Evolutionary conservation across 2,888 invertebrate genomes (phyloP), one percentile per base, ranked within the genome.

Genomic region (Eucera pruinosa): DNA sequence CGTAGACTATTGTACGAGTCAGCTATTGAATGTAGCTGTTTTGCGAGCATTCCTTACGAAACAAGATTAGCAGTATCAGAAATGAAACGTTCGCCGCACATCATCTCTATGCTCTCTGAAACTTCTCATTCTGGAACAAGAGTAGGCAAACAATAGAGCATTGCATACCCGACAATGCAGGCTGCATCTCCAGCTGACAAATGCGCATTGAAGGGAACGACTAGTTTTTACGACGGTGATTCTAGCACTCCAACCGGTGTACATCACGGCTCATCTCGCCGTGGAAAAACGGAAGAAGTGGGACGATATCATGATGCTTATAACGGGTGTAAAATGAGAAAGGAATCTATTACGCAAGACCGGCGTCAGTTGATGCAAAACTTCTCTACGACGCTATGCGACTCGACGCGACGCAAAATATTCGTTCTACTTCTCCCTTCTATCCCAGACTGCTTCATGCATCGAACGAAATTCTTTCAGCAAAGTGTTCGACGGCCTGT

Each of bases 401-500:
- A n/a, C n/a, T n/a, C n/a, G n/a, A n/a, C n/a, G n/a, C n/a, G n/a
- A n/a, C 78, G 74, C 9, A 81, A 77, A 84, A 82, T n/a, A 54
- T 50, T 65, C 54, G n/a, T n/a, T n/a, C n/a, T 71, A 41, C 70
- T 65, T 70, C 47, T 48, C 36, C 62, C 69, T 36, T 50, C 54
- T n/a, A n/a, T 45, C 50, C 25, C 43, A 39, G 39, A 39, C 41
- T 43, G 75, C 65, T 55, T 69, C 60, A 68, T 81, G 78, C 81
- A 77, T 81, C 79, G 80, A 70, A 36, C 20, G 66, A 86, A 84
- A 86, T 83, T 85, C 86, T 81, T 86, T 87, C 81, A 80, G 81
- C 79, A 64, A 86, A 84, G 81, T 81, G 80, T 82, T 81, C 80
- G 65, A 72, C 57, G 52, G 80, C 72, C 78, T 60, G 77, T 66